Percentiles rank a stretch among this genome's conserved stretches.
phyloP scores from a whole-genome alignment of 2,797 vertebrate genomes.

The Helostoma temminkii region DNA sequence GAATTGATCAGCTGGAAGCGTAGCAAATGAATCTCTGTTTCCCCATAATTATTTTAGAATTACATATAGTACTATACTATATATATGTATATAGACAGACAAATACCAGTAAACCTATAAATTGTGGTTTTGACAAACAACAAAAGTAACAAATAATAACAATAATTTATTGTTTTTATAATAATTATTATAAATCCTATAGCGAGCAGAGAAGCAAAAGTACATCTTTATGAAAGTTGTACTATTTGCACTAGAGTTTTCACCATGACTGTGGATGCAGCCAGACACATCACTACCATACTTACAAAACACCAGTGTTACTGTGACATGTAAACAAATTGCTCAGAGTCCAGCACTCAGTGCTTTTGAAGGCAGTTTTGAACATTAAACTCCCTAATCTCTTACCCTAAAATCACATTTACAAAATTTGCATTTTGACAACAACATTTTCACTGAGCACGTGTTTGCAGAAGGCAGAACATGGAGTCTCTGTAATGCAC shows the following conservation, averaged over 20 bases:
- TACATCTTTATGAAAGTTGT: background rate
- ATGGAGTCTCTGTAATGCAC: slow-evolving; percentile 13
- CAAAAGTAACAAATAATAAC: too few species aligned
- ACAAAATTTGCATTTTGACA: slow-evolving; percentile 22
- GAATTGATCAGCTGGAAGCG: background rate
- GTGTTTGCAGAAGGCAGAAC: slow-evolving; percentile 6
- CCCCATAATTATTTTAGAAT: background rate
- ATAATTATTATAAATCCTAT: too few species aligned
- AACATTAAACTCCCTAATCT: slow-evolving; percentile 10
- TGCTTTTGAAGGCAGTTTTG: slow-evolving; percentile 1
- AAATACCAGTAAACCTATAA: background rate
- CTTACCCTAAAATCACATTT: slow-evolving; percentile 13
- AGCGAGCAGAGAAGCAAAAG: background rate
- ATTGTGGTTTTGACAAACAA: background rate
- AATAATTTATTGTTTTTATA: too few species aligned
- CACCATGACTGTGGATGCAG: background rate
- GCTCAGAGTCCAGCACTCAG: background rate
- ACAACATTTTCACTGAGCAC: background rate
- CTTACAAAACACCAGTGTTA: too few species aligned
- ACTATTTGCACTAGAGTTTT: background rate
- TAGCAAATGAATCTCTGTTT: background rate
- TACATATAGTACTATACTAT: too few species aligned
- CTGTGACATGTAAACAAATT: slow-evolving; percentile 10
- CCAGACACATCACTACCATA: background rate
- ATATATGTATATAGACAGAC: background rate